A percentile compares a stretch with the other conserved stretches of the same genome.
Conservation (phyloP, 2,113 vertebrate genomes). For the Myiozetetes cayanensis region DNA sequence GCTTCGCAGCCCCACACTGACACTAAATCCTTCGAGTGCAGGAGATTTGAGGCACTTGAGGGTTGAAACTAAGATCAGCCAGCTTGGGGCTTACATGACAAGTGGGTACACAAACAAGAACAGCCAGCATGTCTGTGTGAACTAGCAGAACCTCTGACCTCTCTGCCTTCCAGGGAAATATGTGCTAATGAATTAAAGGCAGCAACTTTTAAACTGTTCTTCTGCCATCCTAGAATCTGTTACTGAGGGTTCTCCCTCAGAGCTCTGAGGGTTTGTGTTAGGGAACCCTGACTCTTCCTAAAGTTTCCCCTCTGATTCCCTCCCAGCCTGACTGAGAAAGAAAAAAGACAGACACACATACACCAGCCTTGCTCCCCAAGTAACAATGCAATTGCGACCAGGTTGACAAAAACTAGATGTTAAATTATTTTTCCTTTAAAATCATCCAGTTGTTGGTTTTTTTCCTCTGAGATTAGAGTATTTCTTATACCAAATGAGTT, state of each 20-base stretch:
- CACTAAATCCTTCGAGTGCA: not conserved
- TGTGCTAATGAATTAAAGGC: not conserved
- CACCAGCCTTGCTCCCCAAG: not conserved
- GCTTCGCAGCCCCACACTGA: not conserved
- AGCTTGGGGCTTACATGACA: not conserved
- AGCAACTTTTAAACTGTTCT: not conserved
- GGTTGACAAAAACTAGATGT: not conserved
- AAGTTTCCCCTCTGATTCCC: not conserved
- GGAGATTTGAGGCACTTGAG: not conserved
- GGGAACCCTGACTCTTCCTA: not conserved
- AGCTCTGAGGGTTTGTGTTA: not conserved
- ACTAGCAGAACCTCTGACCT: not conserved
- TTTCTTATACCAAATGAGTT: not conserved
- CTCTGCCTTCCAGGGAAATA: not conserved
- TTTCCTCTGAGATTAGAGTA: not conserved
- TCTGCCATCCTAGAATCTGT: not conserved
- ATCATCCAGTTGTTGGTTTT: too few species aligned
- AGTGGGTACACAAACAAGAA: not conserved
- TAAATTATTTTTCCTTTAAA: not conserved
- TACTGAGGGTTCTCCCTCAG: not conserved
- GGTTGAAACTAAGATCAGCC: not conserved
- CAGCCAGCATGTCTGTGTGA: not conserved
- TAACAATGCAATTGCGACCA: not conserved
- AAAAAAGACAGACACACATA: rapidly evolving
- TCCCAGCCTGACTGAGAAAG: not conserved